A percentile compares a stretch with the other conserved stretches of the same genome.
Evolutionary conservation across 2,888 invertebrate genomes (phyloP).

Genomic region (Perithous albicinctus): DNA sequence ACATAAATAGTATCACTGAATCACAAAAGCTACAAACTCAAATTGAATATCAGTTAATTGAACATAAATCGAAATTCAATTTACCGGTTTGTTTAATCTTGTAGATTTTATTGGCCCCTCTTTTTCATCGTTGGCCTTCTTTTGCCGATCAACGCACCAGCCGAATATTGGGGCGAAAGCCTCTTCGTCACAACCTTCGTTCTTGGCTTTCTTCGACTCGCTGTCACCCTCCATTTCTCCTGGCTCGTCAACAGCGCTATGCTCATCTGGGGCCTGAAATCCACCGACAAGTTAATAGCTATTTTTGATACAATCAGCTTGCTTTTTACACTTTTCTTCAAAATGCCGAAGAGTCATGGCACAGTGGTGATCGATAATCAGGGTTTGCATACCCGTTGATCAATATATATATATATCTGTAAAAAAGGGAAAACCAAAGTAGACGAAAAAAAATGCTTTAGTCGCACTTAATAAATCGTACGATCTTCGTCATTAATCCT

Average conservation of each 20-base stretch:
- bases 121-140: constrained; percentile 88
- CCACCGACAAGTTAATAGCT: constrained; percentile 89
- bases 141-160: constrained; percentile 91
- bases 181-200: constrained; percentile 88
- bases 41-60: not conserved
- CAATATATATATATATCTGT: constrained; percentile 19
- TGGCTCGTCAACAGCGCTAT: constrained; percentile 91
- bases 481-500: constrained; percentile 6
- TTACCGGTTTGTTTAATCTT: not conserved
- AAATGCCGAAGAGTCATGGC: constrained; percentile 80
- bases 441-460: constrained; percentile 11
- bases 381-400: constrained; percentile 73
- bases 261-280: constrained; percentile 90
- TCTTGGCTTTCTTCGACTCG: constrained; percentile 89
- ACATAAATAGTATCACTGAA: constrained; percentile 49
- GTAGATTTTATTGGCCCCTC: constrained; percentile 90
- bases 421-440: constrained; percentile 15
- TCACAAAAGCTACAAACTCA: not conserved
- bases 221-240: constrained; percentile 88
- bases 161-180: constrained; percentile 92
- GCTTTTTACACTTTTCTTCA: constrained; percentile 76
- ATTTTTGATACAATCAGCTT: constrained; percentile 73
- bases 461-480: constrained; percentile 35
- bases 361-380: constrained; percentile 76
- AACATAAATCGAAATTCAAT: not conserved